A percentile compares a stretch with the other conserved stretches of the same genome.
phyloP scores from a whole-genome alignment of 1,140 invertebrate species.

The Aphelenchoides avenae region DNA sequence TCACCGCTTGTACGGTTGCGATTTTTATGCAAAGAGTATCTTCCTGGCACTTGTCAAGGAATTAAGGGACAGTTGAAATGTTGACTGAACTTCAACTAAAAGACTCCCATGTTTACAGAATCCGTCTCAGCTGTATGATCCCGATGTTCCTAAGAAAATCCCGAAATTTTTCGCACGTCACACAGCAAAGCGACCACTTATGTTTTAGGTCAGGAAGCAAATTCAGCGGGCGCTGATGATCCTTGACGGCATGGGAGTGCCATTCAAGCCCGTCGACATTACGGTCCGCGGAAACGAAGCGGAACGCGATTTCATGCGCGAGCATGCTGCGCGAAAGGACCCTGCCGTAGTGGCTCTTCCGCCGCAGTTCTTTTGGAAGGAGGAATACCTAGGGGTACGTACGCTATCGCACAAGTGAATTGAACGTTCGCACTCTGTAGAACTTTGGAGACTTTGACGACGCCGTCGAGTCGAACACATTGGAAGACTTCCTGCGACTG shows the following conservation, averaged over 20 bases:
- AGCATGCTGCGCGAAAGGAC: constrained; percentile 18
- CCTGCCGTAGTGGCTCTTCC: constrained; percentile 17
- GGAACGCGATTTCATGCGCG: constrained; percentile 36
- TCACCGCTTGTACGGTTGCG: constrained; percentile 3
- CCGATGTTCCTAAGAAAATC: no score
- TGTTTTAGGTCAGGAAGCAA: constrained; percentile 35
- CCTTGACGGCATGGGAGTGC: constrained; percentile 31
- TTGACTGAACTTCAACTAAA: no score
- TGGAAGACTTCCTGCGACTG: constrained; percentile 31
- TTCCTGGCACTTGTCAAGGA: no score
- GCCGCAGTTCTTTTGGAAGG: constrained; percentile 35
- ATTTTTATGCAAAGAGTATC: constrained; percentile 10
- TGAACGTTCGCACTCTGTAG: constrained; percentile 4
- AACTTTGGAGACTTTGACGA: constrained; percentile 35
- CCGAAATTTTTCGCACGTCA: no score
- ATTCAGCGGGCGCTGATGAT: constrained; percentile 34
- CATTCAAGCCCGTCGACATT: constrained; percentile 32
- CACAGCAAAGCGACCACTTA: no score
- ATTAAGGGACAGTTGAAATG: no score
- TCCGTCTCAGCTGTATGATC: no score
- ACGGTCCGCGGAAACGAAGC: constrained; percentile 34
- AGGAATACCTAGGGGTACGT: constrained; percentile 30
- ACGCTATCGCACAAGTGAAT: neutral
- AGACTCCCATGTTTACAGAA: constrained; percentile 6
- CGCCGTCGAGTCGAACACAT: constrained; percentile 24